These are phyloP conservation scores for Sebastes fasciatus DNA, from an alignment of 2,113 vertebrate species.

Conservation along the genomic window DNA sequence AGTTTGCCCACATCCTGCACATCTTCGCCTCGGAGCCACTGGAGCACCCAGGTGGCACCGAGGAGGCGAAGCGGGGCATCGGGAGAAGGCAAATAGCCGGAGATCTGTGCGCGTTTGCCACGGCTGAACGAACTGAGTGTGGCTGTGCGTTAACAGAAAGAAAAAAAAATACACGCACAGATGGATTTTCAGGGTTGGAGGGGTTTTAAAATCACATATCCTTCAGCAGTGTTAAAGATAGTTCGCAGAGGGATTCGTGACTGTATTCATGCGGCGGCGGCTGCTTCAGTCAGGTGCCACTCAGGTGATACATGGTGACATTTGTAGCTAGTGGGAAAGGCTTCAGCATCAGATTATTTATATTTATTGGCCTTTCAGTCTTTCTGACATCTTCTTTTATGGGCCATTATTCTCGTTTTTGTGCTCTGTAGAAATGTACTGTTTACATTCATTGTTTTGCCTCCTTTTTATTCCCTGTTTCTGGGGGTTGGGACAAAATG, in stretches of 20 bases:
- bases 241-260: conserved; percentile 8
- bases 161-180: conserved; percentile 75
- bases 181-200: conserved; percentile 73
- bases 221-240: conserved; percentile 48
- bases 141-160: conserved; percentile 64
- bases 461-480: not conserved
- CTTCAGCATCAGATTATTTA: not conserved
- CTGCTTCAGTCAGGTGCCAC: conserved; percentile 45
- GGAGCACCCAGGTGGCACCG: conserved; percentile 82
- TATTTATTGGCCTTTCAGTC: not conserved
- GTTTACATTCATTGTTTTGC: not conserved
- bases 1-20: conserved; percentile 52
- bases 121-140: conserved; percentile 75
- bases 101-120: conserved; percentile 68
- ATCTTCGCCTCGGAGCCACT: conserved; percentile 77
- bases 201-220: conserved; percentile 40
- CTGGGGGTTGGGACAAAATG: not conserved
- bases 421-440: not conserved
- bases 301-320: conserved; percentile 55
- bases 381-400: not conserved
- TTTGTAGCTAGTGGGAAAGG: not conserved
- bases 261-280: not conserved
- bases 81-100: conserved; percentile 40
- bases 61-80: conserved; percentile 64
- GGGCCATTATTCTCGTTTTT: not conserved